These are phyloP conservation scores for Margaritifera margaritifera DNA, from an alignment of 2,888 invertebrate genomes.

Conservation along the genomic window DNA sequence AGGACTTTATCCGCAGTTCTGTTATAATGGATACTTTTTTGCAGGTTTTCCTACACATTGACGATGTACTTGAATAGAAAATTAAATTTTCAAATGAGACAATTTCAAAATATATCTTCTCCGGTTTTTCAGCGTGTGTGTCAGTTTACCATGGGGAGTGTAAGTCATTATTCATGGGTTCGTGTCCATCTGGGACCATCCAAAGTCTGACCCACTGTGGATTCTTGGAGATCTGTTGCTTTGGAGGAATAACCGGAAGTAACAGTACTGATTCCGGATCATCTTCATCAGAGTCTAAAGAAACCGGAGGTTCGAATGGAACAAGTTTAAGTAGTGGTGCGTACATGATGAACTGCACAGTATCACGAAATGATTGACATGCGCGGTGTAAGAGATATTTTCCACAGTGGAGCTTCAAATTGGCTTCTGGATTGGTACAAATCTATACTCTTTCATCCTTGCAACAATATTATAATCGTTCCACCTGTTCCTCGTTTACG, in stretches of 20 bases:
- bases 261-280: slow-evolving; percentile 3
- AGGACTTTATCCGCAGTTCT: too few species aligned
- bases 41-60: too few species aligned
- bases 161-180: slow-evolving; percentile 8
- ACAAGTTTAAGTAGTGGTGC: neutral
- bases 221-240: slow-evolving; percentile 28
- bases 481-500: too few species aligned
- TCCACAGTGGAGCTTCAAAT: neutral
- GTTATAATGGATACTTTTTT: too few species aligned
- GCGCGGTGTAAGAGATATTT: neutral
- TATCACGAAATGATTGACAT: neutral
- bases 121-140: slow-evolving; percentile 14
- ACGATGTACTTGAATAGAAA: too few species aligned
- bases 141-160: slow-evolving; percentile 15
- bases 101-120: neutral
- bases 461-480: too few species aligned
- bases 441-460: too few species aligned
- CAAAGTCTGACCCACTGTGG: slow-evolving; percentile 30
- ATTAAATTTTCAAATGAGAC: neutral
- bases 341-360: neutral
- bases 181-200: slow-evolving; percentile 22
- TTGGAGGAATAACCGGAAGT: too few species aligned
- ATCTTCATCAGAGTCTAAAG: neutral
- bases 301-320: slow-evolving; percentile 5
- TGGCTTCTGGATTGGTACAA: too few species aligned